Evolutionary conservation across 1,140 invertebrate genomes (phyloP), one percentile per base, ranked within the genome.

Genomic region (Trachymyrmex cornetzi): DNA sequence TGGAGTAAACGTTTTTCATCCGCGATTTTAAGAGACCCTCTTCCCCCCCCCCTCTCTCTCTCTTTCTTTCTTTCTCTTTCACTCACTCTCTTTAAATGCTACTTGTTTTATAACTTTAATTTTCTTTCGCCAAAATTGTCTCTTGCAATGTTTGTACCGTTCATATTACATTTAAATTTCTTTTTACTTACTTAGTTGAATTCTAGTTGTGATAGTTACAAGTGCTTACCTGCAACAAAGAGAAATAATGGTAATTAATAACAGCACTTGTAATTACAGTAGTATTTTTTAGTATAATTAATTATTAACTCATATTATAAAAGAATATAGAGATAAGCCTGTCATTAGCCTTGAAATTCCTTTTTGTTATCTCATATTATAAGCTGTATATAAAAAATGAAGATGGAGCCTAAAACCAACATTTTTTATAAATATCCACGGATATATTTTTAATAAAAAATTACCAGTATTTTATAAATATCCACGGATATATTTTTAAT

Each of bases 191-290:
- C 80, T 50, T 34, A n/a, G 9, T 19, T 9, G 14, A 34, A 71
- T 57, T 59, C 48, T n/a, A 44, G 14, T 22, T 61, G 48, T 50
- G 50, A 9, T 48, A 11, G 22, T 48, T 24, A 34, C 19, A 22
- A 30, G 11, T 19, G 44, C 80, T 84, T 74, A 84, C 80, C 80
- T 84, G 80, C 19, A 84, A 84, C 69, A 84, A 84, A 79, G 30
- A 84, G 55, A 84, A 61, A 84, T 71, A 38, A 38, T 14, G 27
- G 2, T 16, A 48, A 57, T 81, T 81, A 75, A 30, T 67, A 63
- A 75, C 4, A 30, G n/a, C 9, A 61, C 0, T 44, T 79, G 7
- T 7, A 9, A 22, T 34, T 19, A 67, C 67, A 50, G 16, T 74
- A n/a, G 12, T 38, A 24, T 44, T 14, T 61, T 44, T 30, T 1